Conservation (phyloP, 35 echinoderm and acorn worm genomes). For the Lytechinus variegatus region DNA sequence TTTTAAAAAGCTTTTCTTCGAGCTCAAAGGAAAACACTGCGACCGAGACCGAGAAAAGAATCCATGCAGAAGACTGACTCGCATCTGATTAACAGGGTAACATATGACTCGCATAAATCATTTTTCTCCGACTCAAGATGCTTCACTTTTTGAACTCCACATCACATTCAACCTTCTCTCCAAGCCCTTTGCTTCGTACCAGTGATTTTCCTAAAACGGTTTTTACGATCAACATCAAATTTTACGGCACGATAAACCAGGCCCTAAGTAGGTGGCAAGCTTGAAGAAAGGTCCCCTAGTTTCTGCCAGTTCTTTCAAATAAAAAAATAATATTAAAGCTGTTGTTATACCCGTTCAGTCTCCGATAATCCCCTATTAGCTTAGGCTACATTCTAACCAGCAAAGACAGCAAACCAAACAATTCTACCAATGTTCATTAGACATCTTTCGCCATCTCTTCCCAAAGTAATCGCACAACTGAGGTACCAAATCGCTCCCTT, state of each 20-base stretch:
- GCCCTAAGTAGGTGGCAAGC: constrained; percentile 33
- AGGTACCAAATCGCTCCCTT: too few relatives aligned
- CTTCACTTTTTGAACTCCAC: constrained; percentile 39
- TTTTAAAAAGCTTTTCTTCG: not conserved
- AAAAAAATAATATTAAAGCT: not conserved
- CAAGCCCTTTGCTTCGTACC: not conserved
- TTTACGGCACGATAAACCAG: constrained; percentile 53
- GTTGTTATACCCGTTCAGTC: not conserved
- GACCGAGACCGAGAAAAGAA: not conserved
- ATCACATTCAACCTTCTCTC: constrained; percentile 28
- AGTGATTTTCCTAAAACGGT: constrained; percentile 54
- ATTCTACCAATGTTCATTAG: not conserved
- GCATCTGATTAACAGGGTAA: constrained; percentile 13
- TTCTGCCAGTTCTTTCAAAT: not conserved
- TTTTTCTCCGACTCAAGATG: not conserved
- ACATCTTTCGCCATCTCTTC: too few relatives aligned
- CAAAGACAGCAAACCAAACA: not conserved
- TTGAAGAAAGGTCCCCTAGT: not conserved
- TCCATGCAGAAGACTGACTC: not conserved
- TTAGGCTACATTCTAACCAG: not conserved
- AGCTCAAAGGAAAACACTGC: not conserved
- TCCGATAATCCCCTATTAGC: not conserved
- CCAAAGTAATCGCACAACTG: too few relatives aligned
- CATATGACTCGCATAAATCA: constrained; percentile 54
- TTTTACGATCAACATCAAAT: constrained; percentile 56